Conservation (phyloP, 2,797 vertebrate genomes). For the Pangasius mekongensis region DNA sequence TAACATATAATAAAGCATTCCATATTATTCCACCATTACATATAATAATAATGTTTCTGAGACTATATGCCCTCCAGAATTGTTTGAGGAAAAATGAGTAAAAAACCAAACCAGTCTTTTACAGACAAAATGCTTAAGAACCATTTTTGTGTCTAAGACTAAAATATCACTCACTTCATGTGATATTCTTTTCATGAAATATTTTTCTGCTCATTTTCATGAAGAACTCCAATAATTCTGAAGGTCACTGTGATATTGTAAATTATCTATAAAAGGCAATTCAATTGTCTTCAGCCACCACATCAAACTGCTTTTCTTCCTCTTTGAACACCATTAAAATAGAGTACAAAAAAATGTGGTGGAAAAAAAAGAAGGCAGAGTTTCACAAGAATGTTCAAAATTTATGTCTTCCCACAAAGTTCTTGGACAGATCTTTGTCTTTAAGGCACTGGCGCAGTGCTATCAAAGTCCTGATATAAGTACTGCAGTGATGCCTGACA, state of each 20-base stretch:
- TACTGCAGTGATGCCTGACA: conserved; percentile 57
- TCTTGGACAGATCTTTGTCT: conserved; percentile 63
- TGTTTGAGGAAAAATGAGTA: background rate
- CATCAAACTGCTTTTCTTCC: conserved; percentile 44
- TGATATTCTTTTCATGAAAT: background rate
- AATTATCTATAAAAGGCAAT: background rate
- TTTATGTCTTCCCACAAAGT: conserved; percentile 53
- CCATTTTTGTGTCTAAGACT: background rate
- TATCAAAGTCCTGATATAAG: conserved; percentile 60
- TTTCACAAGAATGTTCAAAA: conserved; percentile 28
- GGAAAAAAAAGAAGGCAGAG: conserved; percentile 48
- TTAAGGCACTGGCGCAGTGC: conserved; percentile 58
- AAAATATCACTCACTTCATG: background rate
- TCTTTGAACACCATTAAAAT: conserved; percentile 70
- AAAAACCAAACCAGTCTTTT: background rate
- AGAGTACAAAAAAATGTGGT: conserved; percentile 58
- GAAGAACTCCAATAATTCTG: background rate
- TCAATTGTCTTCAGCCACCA: background rate
- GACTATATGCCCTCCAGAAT: background rate
- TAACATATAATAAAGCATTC: background rate
- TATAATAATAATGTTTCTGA: background rate
- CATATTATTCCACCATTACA: background rate
- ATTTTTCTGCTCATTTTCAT: background rate
- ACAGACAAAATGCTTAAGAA: background rate
- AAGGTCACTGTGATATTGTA: background rate